Conservation (phyloP, 2,113 vertebrate genomes). For the Silurus asotus region DNA sequence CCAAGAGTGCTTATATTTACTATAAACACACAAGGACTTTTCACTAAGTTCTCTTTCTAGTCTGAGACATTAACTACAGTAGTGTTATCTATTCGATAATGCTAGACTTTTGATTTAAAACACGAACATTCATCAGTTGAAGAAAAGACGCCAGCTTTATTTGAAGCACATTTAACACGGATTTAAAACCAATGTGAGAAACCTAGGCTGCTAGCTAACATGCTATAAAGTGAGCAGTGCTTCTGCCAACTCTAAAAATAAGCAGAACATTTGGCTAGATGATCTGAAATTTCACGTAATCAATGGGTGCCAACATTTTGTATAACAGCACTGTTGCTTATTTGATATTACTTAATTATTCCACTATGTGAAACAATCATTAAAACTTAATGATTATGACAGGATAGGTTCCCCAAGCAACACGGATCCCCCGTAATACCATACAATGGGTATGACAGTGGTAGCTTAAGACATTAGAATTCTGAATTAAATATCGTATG, state of each 20-base stretch:
- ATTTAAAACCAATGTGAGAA: background rate
- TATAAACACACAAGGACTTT: background rate
- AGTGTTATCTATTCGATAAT: background rate
- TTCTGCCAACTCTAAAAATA: background rate
- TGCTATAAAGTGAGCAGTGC: background rate
- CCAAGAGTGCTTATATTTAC: background rate
- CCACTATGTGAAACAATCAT: background rate
- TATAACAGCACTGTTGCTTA: background rate
- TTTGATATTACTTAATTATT: background rate
- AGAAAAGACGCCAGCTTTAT: background rate
- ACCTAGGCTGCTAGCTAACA: background rate
- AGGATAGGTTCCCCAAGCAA: too few relatives aligned
- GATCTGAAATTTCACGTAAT: background rate
- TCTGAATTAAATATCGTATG: background rate
- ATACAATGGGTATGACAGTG: background rate
- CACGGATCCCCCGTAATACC: background rate
- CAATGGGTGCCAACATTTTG: background rate
- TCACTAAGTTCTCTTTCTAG: background rate
- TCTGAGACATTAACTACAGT: background rate
- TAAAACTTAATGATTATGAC: background rate
- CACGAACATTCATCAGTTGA: background rate
- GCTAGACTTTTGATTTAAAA: background rate
- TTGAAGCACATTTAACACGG: background rate
- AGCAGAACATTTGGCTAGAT: background rate
- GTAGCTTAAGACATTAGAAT: background rate